Conservation (phyloP, 2,113 vertebrate species). For the Ramphastos sulfuratus region DNA sequence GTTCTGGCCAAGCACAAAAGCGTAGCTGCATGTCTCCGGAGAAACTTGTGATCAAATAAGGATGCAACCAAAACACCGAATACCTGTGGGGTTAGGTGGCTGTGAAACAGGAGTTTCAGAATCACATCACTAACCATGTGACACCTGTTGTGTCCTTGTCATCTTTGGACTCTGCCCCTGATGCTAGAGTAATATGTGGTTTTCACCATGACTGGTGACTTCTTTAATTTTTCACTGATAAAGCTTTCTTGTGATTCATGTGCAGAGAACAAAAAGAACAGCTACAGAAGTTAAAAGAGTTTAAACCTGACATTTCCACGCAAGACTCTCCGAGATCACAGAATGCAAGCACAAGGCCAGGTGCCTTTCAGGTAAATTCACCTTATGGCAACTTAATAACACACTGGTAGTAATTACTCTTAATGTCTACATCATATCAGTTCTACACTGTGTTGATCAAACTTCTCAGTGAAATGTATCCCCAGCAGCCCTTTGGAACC, state of each 20-base stretch:
- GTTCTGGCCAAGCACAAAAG: background rate
- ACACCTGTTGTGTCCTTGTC: background rate
- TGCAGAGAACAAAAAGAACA: conserved; percentile 84
- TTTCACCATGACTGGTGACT: background rate
- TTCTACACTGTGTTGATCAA: background rate
- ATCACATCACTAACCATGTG: background rate
- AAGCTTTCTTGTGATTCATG: conserved; percentile 36
- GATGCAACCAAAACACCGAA: background rate
- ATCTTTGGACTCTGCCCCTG: background rate
- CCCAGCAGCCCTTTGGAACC: background rate
- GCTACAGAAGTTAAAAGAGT: conserved; percentile 80
- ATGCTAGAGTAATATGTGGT: background rate
- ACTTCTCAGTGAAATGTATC: background rate
- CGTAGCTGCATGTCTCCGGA: background rate
- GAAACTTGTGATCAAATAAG: background rate
- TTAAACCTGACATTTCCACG: conserved; percentile 71
- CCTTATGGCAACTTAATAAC: background rate
- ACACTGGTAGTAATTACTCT: background rate
- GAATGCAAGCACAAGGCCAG: conserved; percentile 64
- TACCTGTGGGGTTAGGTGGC: background rate
- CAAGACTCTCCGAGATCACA: conserved; percentile 69
- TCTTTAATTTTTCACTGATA: background rate
- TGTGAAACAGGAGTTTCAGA: background rate
- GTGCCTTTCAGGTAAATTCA: conserved; percentile 75
- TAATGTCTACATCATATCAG: background rate